These are phyloP conservation scores for Aradophagus sp. DNA, from an alignment of 1,140 invertebrate species.

Conservation along the genomic window DNA sequence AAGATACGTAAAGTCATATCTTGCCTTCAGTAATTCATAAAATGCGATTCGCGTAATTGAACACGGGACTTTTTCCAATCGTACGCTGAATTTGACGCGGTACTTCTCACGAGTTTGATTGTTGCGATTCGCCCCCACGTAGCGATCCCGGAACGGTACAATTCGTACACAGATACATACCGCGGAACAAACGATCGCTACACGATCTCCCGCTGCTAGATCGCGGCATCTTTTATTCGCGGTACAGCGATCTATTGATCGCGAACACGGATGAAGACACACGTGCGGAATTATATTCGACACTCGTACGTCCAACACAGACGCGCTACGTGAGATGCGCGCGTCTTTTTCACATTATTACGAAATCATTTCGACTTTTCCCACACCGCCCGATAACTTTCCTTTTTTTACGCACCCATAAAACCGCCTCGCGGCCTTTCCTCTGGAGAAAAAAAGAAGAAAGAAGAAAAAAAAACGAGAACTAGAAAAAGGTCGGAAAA, in stretches of 20 bases:
- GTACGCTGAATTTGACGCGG: conserved; percentile 20
- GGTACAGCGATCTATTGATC: conserved; percentile 70
- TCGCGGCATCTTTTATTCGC: conserved; percentile 67
- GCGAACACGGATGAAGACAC: conserved; percentile 64
- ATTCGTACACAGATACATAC: conserved; percentile 62
- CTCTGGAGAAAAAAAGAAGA: no score
- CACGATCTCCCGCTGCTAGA: conserved; percentile 70
- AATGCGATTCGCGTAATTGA: no score
- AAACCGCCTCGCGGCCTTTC: no score
- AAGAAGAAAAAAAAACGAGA: neutral
- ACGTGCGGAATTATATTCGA: conserved; percentile 56
- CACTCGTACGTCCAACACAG: conserved; percentile 43
- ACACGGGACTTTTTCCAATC: no score
- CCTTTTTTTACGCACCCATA: conserved; percentile 38
- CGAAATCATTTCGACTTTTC: conserved; percentile 41
- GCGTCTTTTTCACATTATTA: conserved; percentile 42
- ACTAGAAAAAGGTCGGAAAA: conserved; percentile 16
- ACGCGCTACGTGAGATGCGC: conserved; percentile 46
- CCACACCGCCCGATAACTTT: conserved; percentile 39
- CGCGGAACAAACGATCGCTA: conserved; percentile 69
- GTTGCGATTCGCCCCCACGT: conserved; percentile 48
- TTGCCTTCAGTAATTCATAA: no score
- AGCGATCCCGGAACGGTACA: conserved; percentile 56
- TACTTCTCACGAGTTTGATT: conserved; percentile 51
- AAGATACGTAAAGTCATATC: no score